phyloP scores from a whole-genome alignment of 1,140 invertebrate genomes.

The Trachymyrmex septentrionalis region DNA sequence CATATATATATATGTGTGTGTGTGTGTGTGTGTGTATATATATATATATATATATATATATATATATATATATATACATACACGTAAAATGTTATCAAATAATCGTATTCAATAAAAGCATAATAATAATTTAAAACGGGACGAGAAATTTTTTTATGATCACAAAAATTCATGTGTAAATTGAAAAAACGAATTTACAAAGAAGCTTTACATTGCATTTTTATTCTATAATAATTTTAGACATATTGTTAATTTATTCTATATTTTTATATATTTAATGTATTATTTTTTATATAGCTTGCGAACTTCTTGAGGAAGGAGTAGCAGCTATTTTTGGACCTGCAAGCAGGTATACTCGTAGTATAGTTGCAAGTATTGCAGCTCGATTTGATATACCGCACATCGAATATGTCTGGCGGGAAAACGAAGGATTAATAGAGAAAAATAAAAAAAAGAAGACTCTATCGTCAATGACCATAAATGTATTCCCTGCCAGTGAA shows the following conservation, averaged over 20 bases:
- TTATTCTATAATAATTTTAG: not conserved
- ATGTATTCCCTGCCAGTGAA: conserved; percentile 84
- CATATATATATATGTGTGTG: too few species aligned
- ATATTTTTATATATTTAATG: not conserved
- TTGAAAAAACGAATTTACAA: not conserved
- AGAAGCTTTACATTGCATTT: not conserved
- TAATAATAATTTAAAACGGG: not conserved
- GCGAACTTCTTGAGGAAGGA: conserved; percentile 88
- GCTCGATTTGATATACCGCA: conserved; percentile 90
- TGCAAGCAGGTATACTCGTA: conserved; percentile 88
- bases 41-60: too few species aligned
- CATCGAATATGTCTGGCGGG: conserved; percentile 82
- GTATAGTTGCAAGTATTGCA: conserved; percentile 90
- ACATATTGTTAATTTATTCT: not conserved
- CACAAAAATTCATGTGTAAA: not conserved
- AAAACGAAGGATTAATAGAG: conserved; percentile 65
- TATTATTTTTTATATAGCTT: conserved; percentile 83
- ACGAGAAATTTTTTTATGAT: not conserved
- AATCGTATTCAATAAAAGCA: not conserved
- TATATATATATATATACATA: too few species aligned
- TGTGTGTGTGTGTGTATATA: too few species aligned
- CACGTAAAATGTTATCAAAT: not conserved
- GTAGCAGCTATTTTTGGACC: conserved; percentile 94
- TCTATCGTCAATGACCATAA: conserved; percentile 78
- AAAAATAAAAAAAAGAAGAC: conserved; percentile 42